phyloP scores from a whole-genome alignment of 1,140 invertebrate genomes.

The Solenopsis fugax region DNA sequence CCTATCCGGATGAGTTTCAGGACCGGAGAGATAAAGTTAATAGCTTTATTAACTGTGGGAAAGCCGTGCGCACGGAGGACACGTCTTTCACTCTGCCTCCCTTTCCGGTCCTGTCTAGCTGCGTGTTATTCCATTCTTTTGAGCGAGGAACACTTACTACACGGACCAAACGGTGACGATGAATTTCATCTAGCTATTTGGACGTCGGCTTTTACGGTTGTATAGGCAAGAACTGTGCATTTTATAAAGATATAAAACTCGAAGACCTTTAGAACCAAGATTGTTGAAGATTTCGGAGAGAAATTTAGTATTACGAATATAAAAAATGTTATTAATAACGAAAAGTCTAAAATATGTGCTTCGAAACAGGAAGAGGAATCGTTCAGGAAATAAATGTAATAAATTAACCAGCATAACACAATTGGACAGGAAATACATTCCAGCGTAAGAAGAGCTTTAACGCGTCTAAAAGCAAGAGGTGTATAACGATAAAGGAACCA shows the following conservation, averaged over 20 bases:
- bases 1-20: slow-evolving; percentile 80
- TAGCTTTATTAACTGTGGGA: slow-evolving; percentile 86
- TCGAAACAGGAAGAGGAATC: not conserved
- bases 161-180: slow-evolving; percentile 10
- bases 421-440: not conserved
- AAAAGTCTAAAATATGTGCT: not conserved
- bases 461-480: not conserved
- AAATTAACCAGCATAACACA: not conserved
- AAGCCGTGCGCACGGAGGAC: slow-evolving; percentile 68
- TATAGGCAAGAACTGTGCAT: not conserved
- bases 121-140: not conserved
- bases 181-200: not conserved
- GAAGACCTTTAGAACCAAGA: not conserved
- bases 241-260: not conserved
- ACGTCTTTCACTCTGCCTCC: slow-evolving; percentile 30
- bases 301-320: not conserved
- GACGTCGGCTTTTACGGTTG: not conserved
- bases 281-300: not conserved
- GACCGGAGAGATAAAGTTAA: slow-evolving; percentile 83
- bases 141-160: not conserved
- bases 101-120: not conserved
- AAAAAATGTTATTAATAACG: not conserved
- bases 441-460: not conserved
- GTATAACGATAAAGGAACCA: slow-evolving; percentile 21
- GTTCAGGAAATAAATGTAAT: not conserved